A percentile compares a stretch with the other conserved stretches of the same genome.
These are phyloP conservation scores for Bicyclus anynana DNA, from an alignment of 1,140 invertebrate genomes.

Conservation along the genomic window DNA sequence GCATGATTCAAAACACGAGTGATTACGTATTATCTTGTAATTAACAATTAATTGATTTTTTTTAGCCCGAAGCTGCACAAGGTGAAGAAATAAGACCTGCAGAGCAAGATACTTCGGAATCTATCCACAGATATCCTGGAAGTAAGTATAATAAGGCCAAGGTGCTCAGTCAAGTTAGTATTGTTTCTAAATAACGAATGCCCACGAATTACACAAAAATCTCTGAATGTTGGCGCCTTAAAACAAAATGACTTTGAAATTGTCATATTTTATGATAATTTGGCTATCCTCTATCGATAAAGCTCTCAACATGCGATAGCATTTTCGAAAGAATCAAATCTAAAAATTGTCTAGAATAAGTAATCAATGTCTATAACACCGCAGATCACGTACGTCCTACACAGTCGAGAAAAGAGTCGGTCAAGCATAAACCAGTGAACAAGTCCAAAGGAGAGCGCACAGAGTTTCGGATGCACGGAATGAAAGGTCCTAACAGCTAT, in stretches of 20 bases:
- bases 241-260: too few species aligned
- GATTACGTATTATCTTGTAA: background rate
- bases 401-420: background rate
- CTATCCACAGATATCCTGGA: conserved; percentile 46
- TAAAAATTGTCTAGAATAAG: background rate
- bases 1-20: too few species aligned
- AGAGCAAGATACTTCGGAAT: conserved; percentile 61
- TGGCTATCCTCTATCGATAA: too few species aligned
- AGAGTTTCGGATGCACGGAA: conserved; percentile 81
- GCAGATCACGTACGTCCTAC: background rate
- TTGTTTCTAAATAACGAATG: too few species aligned
- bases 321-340: too few species aligned
- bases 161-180: too few species aligned
- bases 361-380: background rate
- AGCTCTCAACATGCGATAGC: too few species aligned
- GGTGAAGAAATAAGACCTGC: conserved; percentile 3
- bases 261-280: too few species aligned
- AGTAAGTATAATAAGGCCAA: conserved; percentile 35
- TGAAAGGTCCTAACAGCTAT: conserved; percentile 89
- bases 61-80: conserved; percentile 1
- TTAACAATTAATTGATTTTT: background rate
- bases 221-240: too few species aligned
- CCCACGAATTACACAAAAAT: too few species aligned
- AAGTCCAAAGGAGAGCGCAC: conserved; percentile 56
- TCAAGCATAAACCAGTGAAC: conserved; percentile 3